A percentile compares a stretch with the other conserved stretches of the same genome.
phyloP scores from a whole-genome alignment of 2,888 invertebrate genomes.

The Slavum lentiscoides region DNA sequence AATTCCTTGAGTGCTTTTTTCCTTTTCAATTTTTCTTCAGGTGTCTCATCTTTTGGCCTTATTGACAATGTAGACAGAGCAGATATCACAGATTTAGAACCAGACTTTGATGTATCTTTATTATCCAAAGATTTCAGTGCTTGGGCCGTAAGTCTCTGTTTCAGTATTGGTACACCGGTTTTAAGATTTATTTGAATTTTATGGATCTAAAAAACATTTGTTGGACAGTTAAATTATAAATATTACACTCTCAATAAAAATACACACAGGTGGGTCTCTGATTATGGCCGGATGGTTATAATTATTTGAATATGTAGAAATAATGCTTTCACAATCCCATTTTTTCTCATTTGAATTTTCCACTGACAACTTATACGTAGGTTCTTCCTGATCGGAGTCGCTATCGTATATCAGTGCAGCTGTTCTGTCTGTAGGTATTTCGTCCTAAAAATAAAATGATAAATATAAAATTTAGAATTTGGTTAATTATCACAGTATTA shows the following conservation, averaged over 20 bases:
- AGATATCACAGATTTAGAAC: constrained; percentile 67
- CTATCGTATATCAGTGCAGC: constrained; percentile 48
- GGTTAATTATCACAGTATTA: constrained; percentile 56
- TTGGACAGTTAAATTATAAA: constrained; percentile 26
- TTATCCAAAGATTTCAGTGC: constrained; percentile 65
- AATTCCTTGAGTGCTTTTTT: constrained; percentile 70
- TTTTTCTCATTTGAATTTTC: constrained; percentile 58
- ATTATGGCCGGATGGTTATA: constrained; percentile 92
- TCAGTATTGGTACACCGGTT: constrained; percentile 75
- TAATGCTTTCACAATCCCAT: constrained; percentile 85
- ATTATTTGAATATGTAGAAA: constrained; percentile 86
- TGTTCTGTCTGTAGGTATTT: constrained; percentile 44
- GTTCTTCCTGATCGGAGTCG: constrained; percentile 63
- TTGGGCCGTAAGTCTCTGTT: constrained; percentile 70
- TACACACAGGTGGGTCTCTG: constrained; percentile 68
- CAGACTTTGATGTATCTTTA: constrained; percentile 57
- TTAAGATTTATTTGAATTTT: constrained; percentile 73
- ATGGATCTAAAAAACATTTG: constrained; percentile 59
- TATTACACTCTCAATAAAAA: neutral
- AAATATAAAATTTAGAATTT: neutral
- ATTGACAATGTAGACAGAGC: constrained; percentile 68
- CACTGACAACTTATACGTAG: constrained; percentile 57
- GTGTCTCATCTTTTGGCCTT: constrained; percentile 77
- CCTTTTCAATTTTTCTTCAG: constrained; percentile 77
- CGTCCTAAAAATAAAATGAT: constrained; percentile 23